Evolutionary conservation across 2,113 vertebrate genomes (phyloP), one percentile per base, ranked within the genome.

Genomic region (Nesogale talazaci): DNA sequence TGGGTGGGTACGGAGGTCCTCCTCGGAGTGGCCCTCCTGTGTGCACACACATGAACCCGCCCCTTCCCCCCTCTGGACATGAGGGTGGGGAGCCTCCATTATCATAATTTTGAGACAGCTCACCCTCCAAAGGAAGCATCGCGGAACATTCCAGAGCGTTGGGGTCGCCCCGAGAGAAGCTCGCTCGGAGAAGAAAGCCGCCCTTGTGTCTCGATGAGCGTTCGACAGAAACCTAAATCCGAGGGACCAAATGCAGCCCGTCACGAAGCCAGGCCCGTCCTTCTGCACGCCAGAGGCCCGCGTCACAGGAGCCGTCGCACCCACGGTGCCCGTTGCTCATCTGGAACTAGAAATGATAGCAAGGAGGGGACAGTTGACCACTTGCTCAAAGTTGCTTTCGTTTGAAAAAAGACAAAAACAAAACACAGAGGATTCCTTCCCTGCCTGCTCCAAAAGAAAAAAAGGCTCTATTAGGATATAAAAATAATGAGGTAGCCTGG

Each of bases 361-460:
- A 91, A 46, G 59, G 72, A 72, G 82, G 59, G 59, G 67, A 63
- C 52, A 67, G 14, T 76, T 88, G 88, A 40, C 88, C 87, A 34
- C 88, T 91, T 87, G 88, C 36, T 76, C 46, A 74, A 77, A 88
- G n/a, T 83, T 81, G 76, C 65, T 96, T 93, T 92, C 59, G 77
- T 94, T 94, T 92, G n/a, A 88, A 92, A 94, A 94, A 59, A 6
- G 9, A 7, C 10, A 52, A 52, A 52, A 52, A 10, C 46, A 52
- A 52, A 52, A 34, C 59, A 85, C 38, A 65, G 86, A 91, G 77
- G n/a, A 84, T 84, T 85, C 87, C 63, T n/a, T 83, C 23, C 16
- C 6, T 11, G 27, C 16, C 2, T 22, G n/a, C 7, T 12, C 11
- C 70, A 6, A 59, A 69, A 70, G 12, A 9, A 85, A 9, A 79